phyloP scores from a whole-genome alignment of 2,797 vertebrate genomes.

The Sternarchorhynchus goeldii region DNA sequence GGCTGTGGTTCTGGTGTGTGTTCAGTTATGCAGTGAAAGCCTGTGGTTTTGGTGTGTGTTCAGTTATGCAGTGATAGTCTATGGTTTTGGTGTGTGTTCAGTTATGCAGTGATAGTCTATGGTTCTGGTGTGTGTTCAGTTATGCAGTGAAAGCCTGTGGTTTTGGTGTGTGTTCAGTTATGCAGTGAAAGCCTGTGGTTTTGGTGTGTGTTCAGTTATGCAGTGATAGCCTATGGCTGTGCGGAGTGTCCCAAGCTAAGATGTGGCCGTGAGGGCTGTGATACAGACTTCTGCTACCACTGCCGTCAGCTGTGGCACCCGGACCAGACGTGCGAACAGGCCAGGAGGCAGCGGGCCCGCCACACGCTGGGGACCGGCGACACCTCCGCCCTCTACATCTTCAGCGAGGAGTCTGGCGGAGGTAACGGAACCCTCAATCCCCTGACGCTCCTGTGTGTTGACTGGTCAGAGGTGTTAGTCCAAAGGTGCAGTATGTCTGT shows the following conservation, averaged over 20 bases:
- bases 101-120: too few relatives aligned
- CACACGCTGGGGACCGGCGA: constrained; percentile 72
- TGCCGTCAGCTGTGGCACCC: constrained; percentile 89
- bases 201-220: constrained; percentile 78
- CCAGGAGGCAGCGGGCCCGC: constrained; percentile 77
- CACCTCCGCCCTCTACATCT: constrained; percentile 74
- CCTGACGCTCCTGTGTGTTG: background rate
- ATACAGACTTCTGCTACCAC: constrained; percentile 89
- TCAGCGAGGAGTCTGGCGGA: constrained; percentile 77
- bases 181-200: constrained; percentile 84
- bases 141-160: constrained; percentile 84
- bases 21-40: constrained; percentile 89
- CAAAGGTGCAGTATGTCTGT: background rate
- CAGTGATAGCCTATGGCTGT: constrained; percentile 86
- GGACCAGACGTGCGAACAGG: constrained; percentile 81
- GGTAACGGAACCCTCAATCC: constrained; percentile 61
- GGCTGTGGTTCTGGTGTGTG: constrained; percentile 85
- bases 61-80: too few relatives aligned
- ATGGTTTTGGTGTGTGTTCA: too few relatives aligned
- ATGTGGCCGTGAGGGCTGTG: constrained; percentile 82
- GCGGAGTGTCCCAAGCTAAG: constrained; percentile 85
- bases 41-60: constrained; percentile 65
- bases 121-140: constrained; percentile 58
- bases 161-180: constrained; percentile 87
- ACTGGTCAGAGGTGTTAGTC: background rate